Evolutionary conservation across 1,140 invertebrate genomes (phyloP).

Genomic region (Neotoxoptera formosana): DNA sequence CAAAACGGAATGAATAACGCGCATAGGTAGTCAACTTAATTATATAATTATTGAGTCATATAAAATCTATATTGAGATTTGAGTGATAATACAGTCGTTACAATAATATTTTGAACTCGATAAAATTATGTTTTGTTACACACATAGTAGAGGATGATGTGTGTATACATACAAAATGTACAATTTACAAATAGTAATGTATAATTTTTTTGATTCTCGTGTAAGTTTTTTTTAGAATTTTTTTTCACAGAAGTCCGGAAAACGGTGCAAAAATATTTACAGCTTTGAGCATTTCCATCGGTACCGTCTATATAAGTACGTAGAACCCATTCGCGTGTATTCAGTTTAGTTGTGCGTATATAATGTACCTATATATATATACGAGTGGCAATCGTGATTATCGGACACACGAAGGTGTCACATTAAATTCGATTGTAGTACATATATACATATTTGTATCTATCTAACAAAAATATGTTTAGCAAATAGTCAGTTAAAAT

Average conservation of each 20-base stretch:
- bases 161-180: too few species aligned
- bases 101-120: background rate
- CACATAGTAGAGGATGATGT: too few species aligned
- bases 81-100: too few species aligned
- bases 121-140: too few species aligned
- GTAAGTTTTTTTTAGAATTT: background rate
- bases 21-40: too few species aligned
- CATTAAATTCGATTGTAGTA: background rate
- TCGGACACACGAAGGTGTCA: background rate
- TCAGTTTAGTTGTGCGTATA: background rate
- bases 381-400: background rate
- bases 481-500: too few species aligned
- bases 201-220: background rate
- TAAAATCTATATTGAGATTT: too few species aligned
- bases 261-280: background rate
- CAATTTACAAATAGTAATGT: too few species aligned
- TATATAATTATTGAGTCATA: too few species aligned
- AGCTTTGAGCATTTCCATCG: background rate
- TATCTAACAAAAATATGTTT: too few species aligned
- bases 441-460: too few species aligned
- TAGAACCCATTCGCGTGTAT: background rate
- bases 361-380: background rate
- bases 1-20: background rate
- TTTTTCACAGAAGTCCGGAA: background rate
- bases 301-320: background rate